These are phyloP conservation scores for Goniozus legneri DNA, from an alignment of 1,140 invertebrate genomes.

Conservation along the genomic window DNA sequence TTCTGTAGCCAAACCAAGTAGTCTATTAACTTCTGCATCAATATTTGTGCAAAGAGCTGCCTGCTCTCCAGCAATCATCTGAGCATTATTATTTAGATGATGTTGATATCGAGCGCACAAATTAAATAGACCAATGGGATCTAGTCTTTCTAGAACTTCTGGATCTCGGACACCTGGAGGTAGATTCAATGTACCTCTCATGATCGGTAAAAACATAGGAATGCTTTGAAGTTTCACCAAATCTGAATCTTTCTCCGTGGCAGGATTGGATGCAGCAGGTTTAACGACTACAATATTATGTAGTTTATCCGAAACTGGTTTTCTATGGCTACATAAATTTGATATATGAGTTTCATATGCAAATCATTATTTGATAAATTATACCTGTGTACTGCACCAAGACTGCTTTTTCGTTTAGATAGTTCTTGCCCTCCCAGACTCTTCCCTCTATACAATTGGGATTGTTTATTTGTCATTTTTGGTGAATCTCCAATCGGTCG, in stretches of 20 bases:
- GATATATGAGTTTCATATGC: neutral
- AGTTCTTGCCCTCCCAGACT: slow-evolving; percentile 40
- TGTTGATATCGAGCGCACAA: slow-evolving; percentile 72
- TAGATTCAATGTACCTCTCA: slow-evolving; percentile 82
- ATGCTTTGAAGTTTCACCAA: slow-evolving; percentile 74
- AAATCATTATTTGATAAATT: no score
- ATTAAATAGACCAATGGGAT: slow-evolving; percentile 60
- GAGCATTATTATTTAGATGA: slow-evolving; percentile 60
- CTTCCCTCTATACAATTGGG: slow-evolving; percentile 48
- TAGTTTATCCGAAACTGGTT: slow-evolving; percentile 35
- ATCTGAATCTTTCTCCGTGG: slow-evolving; percentile 75
- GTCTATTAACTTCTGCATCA: slow-evolving; percentile 68
- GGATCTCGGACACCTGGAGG: slow-evolving; percentile 78
- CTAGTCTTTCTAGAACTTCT: slow-evolving; percentile 81
- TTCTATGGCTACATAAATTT: slow-evolving; percentile 18
- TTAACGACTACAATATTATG: slow-evolving; percentile 85
- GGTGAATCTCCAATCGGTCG: slow-evolving; percentile 85
- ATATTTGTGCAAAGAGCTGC: slow-evolving; percentile 46
- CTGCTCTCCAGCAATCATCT: slow-evolving; percentile 46
- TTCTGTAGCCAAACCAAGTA: slow-evolving; percentile 70
- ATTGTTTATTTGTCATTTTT: slow-evolving; percentile 65
- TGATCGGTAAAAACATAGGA: slow-evolving; percentile 89
- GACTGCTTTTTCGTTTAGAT: slow-evolving; percentile 39
- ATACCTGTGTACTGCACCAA: slow-evolving; percentile 26
- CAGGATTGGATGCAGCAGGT: slow-evolving; percentile 60